Conservation (phyloP, 2,888 invertebrate genomes). For the Drosophila mercatorum region DNA sequence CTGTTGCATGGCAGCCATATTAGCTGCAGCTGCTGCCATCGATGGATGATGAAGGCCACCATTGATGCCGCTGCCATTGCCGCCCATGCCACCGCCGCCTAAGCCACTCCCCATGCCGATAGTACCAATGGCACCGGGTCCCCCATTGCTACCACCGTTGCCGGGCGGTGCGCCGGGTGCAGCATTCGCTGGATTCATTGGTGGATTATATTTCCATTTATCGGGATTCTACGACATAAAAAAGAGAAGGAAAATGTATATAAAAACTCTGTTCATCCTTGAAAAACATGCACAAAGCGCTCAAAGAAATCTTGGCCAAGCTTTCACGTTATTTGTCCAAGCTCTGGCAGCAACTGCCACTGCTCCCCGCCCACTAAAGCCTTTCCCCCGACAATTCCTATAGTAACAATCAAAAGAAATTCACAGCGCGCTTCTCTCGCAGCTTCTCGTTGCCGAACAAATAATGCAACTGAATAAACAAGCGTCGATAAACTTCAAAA, state of each 20-base stretch:
- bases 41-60: conserved; percentile 83
- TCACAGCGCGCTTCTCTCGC: neutral
- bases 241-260: neutral
- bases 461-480: neutral
- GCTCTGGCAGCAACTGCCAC: neutral
- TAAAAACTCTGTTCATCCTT: conserved; percentile 2
- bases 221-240: conserved; percentile 89
- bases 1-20: conserved; percentile 83
- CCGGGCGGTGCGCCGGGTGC: conserved; percentile 85
- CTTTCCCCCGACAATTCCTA: neutral
- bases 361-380: neutral
- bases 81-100: conserved; percentile 80
- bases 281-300: neutral
- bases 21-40: conserved; percentile 81
- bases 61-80: conserved; percentile 82
- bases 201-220: conserved; percentile 92
- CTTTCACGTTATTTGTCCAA: conserved; percentile 13
- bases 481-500: neutral
- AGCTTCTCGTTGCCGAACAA: neutral
- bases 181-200: conserved; percentile 84
- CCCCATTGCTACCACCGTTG: conserved; percentile 83
- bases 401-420: neutral
- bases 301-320: conserved; percentile 3
- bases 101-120: conserved; percentile 84
- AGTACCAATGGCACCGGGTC: conserved; percentile 84